A percentile compares a stretch with the other conserved stretches of the same genome.
These are phyloP conservation scores for Philonicus albiceps DNA, from an alignment of 2,888 invertebrate species.

Conservation along the genomic window DNA sequence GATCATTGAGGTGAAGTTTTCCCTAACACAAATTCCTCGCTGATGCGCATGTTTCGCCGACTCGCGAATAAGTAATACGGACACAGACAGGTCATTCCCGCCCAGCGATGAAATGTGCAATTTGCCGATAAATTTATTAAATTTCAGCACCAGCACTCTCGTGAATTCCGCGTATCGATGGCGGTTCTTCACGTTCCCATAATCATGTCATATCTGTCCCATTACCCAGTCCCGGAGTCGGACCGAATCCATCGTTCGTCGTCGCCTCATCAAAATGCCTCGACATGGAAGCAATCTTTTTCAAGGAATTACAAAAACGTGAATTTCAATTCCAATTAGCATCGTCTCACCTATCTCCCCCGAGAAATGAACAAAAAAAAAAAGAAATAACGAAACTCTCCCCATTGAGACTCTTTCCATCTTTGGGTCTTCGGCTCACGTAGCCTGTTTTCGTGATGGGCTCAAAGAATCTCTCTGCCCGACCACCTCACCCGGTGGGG, in stretches of 20 bases:
- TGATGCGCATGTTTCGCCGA: neutral
- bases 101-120: neutral
- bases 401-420: neutral
- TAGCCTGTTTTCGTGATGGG: neutral
- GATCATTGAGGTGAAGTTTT: neutral
- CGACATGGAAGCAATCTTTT: neutral
- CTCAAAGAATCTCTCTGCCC: neutral
- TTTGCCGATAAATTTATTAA: neutral
- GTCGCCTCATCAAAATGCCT: slow-evolving; percentile 12
- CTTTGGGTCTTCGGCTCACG: neutral
- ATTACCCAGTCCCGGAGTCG: neutral
- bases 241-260: neutral
- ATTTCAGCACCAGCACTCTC: neutral
- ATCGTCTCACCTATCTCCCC: slow-evolving; percentile 15
- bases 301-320: slow-evolving; percentile 21
- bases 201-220: slow-evolving; percentile 30
- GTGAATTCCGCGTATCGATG: neutral
- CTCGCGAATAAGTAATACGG: neutral
- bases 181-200: neutral
- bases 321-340: slow-evolving; percentile 35
- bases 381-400: neutral
- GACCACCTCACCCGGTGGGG: neutral
- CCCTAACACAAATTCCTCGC: neutral
- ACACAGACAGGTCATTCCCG: neutral
- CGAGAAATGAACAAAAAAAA: neutral